These are phyloP conservation scores for Copidosoma floridanum DNA, from an alignment of 1,140 invertebrate species.

Conservation along the genomic window DNA sequence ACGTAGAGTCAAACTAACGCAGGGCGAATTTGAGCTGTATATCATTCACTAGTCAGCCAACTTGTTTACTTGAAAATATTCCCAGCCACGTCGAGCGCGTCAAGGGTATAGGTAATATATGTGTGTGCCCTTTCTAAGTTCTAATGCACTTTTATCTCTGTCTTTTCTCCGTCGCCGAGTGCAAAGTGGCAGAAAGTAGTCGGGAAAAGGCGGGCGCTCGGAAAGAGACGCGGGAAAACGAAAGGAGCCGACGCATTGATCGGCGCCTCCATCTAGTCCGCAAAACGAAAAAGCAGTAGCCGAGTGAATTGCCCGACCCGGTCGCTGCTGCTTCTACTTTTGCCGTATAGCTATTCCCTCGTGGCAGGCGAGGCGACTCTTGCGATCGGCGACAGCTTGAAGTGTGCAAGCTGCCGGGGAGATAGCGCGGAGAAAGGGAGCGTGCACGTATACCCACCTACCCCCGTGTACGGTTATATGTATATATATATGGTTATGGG, in stretches of 20 bases:
- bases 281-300: constrained; percentile 2
- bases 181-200: background rate
- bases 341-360: no score
- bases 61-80: no score
- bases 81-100: no score
- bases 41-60: no score
- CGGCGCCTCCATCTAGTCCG: background rate
- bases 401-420: constrained; percentile 5
- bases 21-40: no score
- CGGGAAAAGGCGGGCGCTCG: background rate
- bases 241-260: background rate
- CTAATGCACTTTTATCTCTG: background rate
- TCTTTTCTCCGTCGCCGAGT: background rate
- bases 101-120: no score
- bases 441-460: no score
- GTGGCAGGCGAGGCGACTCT: no score
- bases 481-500: no score
- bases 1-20: no score
- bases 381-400: constrained; percentile 4
- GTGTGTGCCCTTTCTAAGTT: no score
- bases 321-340: background rate
- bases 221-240: background rate
- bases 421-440: background rate
- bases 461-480: no score
- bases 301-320: background rate